phyloP scores from a whole-genome alignment of 2,888 invertebrate genomes.

The Tanytarsus gracilentus region DNA sequence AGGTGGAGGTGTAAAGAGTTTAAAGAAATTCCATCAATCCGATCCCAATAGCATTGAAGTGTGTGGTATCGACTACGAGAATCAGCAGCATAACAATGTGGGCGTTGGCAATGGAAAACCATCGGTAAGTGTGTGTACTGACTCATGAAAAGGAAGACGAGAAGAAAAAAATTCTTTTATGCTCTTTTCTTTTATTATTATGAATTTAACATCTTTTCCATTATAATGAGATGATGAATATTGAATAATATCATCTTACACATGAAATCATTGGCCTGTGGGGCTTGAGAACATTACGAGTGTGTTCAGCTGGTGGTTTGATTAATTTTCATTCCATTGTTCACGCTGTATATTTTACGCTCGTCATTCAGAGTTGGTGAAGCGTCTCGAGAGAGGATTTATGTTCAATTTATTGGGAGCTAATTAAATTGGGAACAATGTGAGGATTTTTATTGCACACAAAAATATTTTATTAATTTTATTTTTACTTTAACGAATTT shows the following conservation, averaged over 20 bases:
- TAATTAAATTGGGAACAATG: too few relatives aligned
- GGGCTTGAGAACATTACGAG: background rate
- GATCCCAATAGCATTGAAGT: constrained; percentile 43
- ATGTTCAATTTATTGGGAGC: too few relatives aligned
- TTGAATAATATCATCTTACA: constrained; percentile 10
- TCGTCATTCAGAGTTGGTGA: too few relatives aligned
- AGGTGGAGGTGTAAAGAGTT: too few relatives aligned
- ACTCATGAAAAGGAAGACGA: background rate
- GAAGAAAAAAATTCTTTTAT: background rate
- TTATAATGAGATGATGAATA: constrained; percentile 17
- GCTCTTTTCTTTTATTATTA: background rate
- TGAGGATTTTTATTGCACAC: too few relatives aligned
- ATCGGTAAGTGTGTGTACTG: constrained; percentile 10
- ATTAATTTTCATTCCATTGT: constrained; percentile 2
- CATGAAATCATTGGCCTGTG: too few relatives aligned
- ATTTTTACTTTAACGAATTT: too few relatives aligned
- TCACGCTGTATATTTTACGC: too few relatives aligned
- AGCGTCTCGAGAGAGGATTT: too few relatives aligned
- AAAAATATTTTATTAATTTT: too few relatives aligned
- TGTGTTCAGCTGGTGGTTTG: constrained; percentile 6
- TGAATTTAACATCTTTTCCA: background rate
- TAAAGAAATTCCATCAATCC: constrained; percentile 37
- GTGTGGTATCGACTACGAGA: constrained; percentile 38
- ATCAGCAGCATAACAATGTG: constrained; percentile 13
- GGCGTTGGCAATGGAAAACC: background rate